Evolutionary conservation across 2,888 invertebrate species (phyloP), one percentile per base, ranked within the genome.

Genomic region (Eristalinus sepulchralis): DNA sequence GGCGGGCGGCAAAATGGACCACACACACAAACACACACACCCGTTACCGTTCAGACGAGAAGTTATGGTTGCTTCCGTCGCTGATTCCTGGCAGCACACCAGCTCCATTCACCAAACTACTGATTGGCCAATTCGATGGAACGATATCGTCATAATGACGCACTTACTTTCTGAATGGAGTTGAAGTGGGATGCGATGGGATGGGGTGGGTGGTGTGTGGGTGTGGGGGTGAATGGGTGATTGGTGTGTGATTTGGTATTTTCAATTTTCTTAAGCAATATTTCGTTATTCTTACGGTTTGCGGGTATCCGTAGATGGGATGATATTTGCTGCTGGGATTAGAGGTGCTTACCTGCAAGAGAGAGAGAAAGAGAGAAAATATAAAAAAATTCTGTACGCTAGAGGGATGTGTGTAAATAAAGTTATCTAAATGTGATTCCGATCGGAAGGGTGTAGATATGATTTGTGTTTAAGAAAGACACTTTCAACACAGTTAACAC

Each of bases 271-370:
- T 81, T 85, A 85, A 85, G 68, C 63, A 73, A 73, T 66, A 82
- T 85, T 82, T 85, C 81, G 72, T 85, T 81, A 73, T 82, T 85
- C 85, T 85, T 85, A 85, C 85, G 82, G 85, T 85, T 85, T 85
- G 85, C 77, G 81, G 85, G 53, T 85, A 85, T 85, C 85, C 85
- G 82, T 68, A 85, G 72, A 82, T 82, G 77, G 85, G 85, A 82
- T 85, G 85, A 82, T 85, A 85, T 85, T 85, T 85, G 85, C 85
- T 85, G 85, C 85, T 85, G 82, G 85, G 81, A 85, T 85, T 85
- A 85, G 85, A 85, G 85, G 82, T 85, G 85, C 85, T 85, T 85
- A 85, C 85, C 85, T 85, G 77, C n/a, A 82, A 85, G 17, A 27
- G 53, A 63, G 6, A 62, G 13, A 73, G 22, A 22, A 9, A 55